These are phyloP conservation scores for Dromaius novaehollandiae DNA, from an alignment of 2,113 vertebrate genomes.

Conservation along the genomic window DNA sequence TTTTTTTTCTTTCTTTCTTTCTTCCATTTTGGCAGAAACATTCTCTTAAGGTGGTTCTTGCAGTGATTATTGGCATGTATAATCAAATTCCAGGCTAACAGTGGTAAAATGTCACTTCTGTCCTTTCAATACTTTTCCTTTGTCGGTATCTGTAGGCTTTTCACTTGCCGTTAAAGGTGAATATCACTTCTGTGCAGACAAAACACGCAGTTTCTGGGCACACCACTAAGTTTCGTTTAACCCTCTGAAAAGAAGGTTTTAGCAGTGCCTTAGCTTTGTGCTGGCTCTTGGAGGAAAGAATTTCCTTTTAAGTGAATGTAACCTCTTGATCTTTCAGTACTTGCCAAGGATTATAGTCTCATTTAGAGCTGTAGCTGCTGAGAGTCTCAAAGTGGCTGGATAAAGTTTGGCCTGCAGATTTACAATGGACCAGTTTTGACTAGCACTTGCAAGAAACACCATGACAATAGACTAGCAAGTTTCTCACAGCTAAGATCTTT, in stretches of 20 bases:
- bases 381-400: not conserved
- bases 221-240: not conserved
- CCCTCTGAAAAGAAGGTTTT: not conserved
- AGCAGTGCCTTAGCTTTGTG: not conserved
- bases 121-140: not conserved
- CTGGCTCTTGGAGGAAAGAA: not conserved
- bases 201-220: not conserved
- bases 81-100: not conserved
- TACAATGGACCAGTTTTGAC: not conserved
- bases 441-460: not conserved
- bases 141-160: not conserved
- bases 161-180: not conserved
- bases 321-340: not conserved
- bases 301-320: not conserved
- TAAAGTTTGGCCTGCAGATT: not conserved
- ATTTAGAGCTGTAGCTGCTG: not conserved
- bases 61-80: not conserved
- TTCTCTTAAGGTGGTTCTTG: not conserved
- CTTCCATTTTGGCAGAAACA: not conserved
- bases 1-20: not conserved
- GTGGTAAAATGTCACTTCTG: not conserved
- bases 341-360: not conserved
- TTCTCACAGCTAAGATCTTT: not conserved
- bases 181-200: not conserved
- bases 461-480: not conserved